Base-by-base conservation (phyloP, 2,888 invertebrate genomes). In the Cephus pygmeus region DNA sequence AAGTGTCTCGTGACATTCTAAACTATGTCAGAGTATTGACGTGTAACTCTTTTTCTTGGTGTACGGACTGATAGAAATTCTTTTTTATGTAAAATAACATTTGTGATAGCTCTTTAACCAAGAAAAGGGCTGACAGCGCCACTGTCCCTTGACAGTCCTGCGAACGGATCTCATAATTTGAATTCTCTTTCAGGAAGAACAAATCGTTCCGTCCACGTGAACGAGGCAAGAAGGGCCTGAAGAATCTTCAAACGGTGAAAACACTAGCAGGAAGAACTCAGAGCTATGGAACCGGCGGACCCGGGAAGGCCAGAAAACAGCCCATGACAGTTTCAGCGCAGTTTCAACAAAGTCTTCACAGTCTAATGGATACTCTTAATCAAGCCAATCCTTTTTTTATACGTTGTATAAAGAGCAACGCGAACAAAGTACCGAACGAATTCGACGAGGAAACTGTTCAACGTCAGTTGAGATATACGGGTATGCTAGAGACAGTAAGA, bases 401-500 rank as follows among this genome's bases (percentile, higher is more conserved):
- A 80, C 92, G 99, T 81, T 99, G 99, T 91, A 98, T 99, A 90
- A 98, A 98, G 92, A 98, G 98, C 77, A 99, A 99, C 92, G 95
- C 96, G 79, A 96, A 97, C 84, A 98, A 98, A 94, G 95, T 97
- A 81, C 96, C 98, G 0, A 98, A 98, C 90, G 95, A 95, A 84
- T 98, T 98, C 92, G 98, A 98, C 91, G 97, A 98, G 87, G 97
- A 97, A 81, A 97, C 98, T 0, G 98, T 98, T 12, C 96, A 98
- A 87, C 93, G 98, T 76, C 96, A 97, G 90, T 93, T 99, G 79
- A 93, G 98, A 12, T 99, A 99, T 92, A 98, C 98, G 0, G 99
- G 99, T 81, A 99, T 98, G 98, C 90, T 99, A 87, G 98, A 98
- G 90, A 99, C 98, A 0, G 98, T 98, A 23, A 93, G 98, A 85